Conservation (phyloP, 2,113 vertebrate species). For the Podarcis raffonei region DNA sequence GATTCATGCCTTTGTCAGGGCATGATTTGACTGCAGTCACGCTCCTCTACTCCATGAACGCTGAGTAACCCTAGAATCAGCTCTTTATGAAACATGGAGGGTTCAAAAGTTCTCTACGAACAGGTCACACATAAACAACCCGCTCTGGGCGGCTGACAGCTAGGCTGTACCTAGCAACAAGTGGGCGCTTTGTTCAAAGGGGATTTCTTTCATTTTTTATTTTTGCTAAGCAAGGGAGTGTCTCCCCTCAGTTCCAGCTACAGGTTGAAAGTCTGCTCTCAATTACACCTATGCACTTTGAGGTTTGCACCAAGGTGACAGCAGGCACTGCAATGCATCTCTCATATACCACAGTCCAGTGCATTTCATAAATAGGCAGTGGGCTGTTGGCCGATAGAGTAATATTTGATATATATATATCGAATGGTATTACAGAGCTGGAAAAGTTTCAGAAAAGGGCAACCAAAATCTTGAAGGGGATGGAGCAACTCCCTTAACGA, state of each 20-base stretch:
- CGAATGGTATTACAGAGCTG: too few species aligned
- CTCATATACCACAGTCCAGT: background rate
- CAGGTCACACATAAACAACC: background rate
- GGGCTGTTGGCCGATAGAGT: background rate
- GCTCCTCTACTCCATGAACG: background rate
- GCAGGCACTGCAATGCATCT: background rate
- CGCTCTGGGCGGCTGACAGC: background rate
- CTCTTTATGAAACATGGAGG: background rate
- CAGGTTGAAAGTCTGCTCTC: background rate
- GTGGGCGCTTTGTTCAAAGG: background rate
- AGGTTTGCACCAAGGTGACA: background rate
- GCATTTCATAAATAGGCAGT: background rate
- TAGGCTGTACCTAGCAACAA: rapidly evolving
- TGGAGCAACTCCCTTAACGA: too few species aligned
- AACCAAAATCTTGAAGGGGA: too few species aligned
- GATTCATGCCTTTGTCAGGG: slow-evolving; percentile 24
- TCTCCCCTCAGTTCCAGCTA: background rate
- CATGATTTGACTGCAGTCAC: background rate
- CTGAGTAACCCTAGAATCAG: slow-evolving; percentile 8
- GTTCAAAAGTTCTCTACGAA: slow-evolving; percentile 36
- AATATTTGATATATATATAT: too few species aligned
- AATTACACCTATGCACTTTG: background rate
- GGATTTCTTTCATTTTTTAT: background rate
- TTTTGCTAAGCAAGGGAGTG: background rate
- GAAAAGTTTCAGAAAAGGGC: too few species aligned